Base-by-base conservation (phyloP, 2,888 invertebrate genomes). In the Caenorhabditis angaria region DNA sequence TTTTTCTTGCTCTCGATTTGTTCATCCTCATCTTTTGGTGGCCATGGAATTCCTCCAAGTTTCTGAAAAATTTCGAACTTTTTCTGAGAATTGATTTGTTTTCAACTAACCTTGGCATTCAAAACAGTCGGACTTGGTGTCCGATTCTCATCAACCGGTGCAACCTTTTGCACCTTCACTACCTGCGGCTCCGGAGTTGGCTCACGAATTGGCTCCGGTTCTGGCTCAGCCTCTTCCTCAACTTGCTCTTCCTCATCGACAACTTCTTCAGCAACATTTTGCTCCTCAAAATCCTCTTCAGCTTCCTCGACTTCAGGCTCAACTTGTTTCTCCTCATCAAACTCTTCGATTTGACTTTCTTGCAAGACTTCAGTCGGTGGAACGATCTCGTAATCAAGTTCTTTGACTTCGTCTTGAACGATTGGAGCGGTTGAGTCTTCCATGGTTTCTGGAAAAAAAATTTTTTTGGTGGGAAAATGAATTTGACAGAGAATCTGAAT, bases 261-360 rank as follows among this genome's bases (percentile, higher is more conserved):
- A 48, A 58, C 20, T 51, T 24, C 57, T 50, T 20, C 22, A 3
- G 22, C 20, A 18, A 54, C 25, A 1, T 8, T 12, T 18, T 54
- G 48, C 25, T 63, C 63, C n/a, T 63, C 63, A 1, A n/a, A 48
- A 24, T 58, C 60, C 24, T 58, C 65, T 20, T 65, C 65, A 27
- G 32, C 35, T 41, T 62, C 54, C 2, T 60, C n/a, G n/a, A n/a
- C 20, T 48, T 32, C 35, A 35, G 55, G 60, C 14, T 56, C 58
- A 28, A 41, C 56, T 51, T 57, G 22, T 2, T 76, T 64, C 22
- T 72, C 76, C 54, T 72, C 64, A 25, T 47, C 69, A 27, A 74
- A 74, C 32, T 69, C 66, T 12, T 67, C 67, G 60, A 78, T 74
- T 41, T 75, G 74, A 65, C 75, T 78, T 58, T 78, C 77, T 55